A percentile compares a stretch with the other conserved stretches of the same genome.
phyloP scores from a whole-genome alignment of 2,113 vertebrate genomes.

The Plestiodon gilberti region DNA sequence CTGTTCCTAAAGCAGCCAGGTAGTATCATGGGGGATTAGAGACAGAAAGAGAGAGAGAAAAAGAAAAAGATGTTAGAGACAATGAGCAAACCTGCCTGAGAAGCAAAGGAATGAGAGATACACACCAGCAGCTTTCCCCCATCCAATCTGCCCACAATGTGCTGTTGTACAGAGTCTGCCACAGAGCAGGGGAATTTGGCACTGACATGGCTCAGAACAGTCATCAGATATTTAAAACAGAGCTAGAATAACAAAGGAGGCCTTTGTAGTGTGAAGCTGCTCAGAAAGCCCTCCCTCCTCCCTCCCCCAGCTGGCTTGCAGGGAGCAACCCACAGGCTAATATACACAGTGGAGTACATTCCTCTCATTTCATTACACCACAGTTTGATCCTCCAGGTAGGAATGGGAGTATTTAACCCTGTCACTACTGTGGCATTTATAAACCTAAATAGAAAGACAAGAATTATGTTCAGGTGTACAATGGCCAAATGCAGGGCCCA shows the following conservation, averaged over 20 bases:
- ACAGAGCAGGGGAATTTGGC: constrained; percentile 75
- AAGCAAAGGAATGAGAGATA: constrained; percentile 60
- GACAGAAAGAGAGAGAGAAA: constrained; percentile 25
- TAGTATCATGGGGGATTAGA: constrained; percentile 51
- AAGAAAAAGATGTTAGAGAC: constrained; percentile 49
- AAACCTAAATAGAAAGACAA: background rate
- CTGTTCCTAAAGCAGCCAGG: constrained; percentile 38
- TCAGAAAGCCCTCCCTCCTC: constrained; percentile 53
- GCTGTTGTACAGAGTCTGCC: constrained; percentile 73
- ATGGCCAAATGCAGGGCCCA: background rate
- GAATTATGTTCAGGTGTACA: background rate
- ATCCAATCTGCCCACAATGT: constrained; percentile 71
- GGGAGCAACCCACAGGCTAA: constrained; percentile 60
- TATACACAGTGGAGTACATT: constrained; percentile 66
- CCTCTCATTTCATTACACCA: constrained; percentile 64
- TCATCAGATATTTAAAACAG: constrained; percentile 83
- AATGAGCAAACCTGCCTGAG: constrained; percentile 57
- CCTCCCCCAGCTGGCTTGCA: constrained; percentile 57
- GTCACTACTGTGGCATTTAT: constrained; percentile 40
- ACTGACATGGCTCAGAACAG: constrained; percentile 68
- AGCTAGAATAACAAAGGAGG: constrained; percentile 78
- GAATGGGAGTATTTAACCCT: constrained; percentile 64
- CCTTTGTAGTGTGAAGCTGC: constrained; percentile 73
- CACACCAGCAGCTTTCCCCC: constrained; percentile 47
- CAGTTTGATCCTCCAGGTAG: constrained; percentile 61